Evolutionary conservation across 2,888 invertebrate genomes (phyloP).

Genomic region (Drosophila subquinaria): DNA sequence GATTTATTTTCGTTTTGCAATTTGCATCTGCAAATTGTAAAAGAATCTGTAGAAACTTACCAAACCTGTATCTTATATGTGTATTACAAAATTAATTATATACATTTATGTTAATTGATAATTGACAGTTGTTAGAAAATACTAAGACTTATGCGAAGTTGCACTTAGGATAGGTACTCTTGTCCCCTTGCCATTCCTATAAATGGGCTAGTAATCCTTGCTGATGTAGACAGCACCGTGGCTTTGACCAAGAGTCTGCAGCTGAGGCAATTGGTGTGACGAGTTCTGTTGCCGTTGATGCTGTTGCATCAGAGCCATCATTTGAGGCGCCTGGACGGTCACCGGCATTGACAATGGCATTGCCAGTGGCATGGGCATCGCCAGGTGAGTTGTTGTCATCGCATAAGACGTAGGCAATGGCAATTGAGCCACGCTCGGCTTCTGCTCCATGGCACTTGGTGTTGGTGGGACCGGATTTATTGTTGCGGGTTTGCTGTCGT

Average conservation of each 20-base stretch:
- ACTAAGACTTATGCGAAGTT: slow-evolving; percentile 47
- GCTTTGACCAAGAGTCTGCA: slow-evolving; percentile 36
- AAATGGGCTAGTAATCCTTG: slow-evolving; percentile 59
- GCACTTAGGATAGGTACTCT: slow-evolving; percentile 66
- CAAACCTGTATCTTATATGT: not conserved
- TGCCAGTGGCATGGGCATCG: slow-evolving; percentile 54
- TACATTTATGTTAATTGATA: slow-evolving; percentile 28
- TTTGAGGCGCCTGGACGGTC: slow-evolving; percentile 64
- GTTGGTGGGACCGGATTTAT: slow-evolving; percentile 14
- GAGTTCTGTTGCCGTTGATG: slow-evolving; percentile 50
- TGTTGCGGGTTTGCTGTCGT: slow-evolving; percentile 20
- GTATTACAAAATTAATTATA: slow-evolving; percentile 7
- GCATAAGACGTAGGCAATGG: slow-evolving; percentile 42
- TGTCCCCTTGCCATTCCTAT: slow-evolving; percentile 3
- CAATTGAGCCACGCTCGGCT: slow-evolving; percentile 28
- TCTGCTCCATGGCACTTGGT: slow-evolving; percentile 33
- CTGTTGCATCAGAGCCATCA: slow-evolving; percentile 68
- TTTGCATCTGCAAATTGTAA: not conserved
- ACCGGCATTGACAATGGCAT: slow-evolving; percentile 64
- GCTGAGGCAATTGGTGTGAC: slow-evolving; percentile 39
- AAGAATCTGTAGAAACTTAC: slow-evolving; percentile 13
- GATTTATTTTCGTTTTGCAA: not conserved
- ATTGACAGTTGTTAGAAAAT: slow-evolving; percentile 44
- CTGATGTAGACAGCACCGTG: slow-evolving; percentile 63
- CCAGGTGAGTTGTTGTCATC: slow-evolving; percentile 46